Percentiles rank a stretch among this genome's conserved stretches.
phyloP scores from a whole-genome alignment of 23 tunicate species.

The Halocynthia aurantium region DNA sequence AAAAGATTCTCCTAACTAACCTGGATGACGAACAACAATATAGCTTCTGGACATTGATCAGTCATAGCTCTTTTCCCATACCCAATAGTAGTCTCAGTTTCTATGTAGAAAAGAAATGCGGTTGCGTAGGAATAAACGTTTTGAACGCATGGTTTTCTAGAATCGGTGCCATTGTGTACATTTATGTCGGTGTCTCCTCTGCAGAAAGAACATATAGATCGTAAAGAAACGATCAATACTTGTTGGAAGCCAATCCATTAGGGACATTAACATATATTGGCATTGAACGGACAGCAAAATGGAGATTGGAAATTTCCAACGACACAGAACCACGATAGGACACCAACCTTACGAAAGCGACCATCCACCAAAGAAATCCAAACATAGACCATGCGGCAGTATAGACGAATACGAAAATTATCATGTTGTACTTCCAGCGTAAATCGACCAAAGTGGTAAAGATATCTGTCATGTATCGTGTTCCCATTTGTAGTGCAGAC shows the following conservation, averaged over 20 bases:
- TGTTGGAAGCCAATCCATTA: too few species aligned
- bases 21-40: conserved; percentile 81
- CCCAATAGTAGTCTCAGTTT: conserved; percentile 94
- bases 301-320: too few species aligned
- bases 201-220: neutral
- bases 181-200: conserved; percentile 42
- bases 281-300: too few species aligned
- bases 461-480: conserved; percentile 63
- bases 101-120: conserved; percentile 91
- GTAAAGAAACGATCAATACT: neutral
- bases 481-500: conserved; percentile 64
- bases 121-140: conserved; percentile 88
- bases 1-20: conserved; percentile 9
- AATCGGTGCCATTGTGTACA: conserved; percentile 7
- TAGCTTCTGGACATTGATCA: conserved; percentile 95
- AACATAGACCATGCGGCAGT: conserved; percentile 81
- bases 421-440: conserved; percentile 76
- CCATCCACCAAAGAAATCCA: conserved; percentile 78
- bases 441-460: conserved; percentile 89
- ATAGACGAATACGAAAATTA: conserved; percentile 82
- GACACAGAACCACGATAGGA: too few species aligned
- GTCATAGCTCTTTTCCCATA: conserved; percentile 95
- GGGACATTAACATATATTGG: too few species aligned
- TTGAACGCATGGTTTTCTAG: conserved; percentile 49
- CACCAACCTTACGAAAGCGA: conserved; percentile 65